These are phyloP conservation scores for Disparrhopalites patrizii DNA, from an alignment of 2,888 invertebrate genomes.

Conservation along the genomic window DNA sequence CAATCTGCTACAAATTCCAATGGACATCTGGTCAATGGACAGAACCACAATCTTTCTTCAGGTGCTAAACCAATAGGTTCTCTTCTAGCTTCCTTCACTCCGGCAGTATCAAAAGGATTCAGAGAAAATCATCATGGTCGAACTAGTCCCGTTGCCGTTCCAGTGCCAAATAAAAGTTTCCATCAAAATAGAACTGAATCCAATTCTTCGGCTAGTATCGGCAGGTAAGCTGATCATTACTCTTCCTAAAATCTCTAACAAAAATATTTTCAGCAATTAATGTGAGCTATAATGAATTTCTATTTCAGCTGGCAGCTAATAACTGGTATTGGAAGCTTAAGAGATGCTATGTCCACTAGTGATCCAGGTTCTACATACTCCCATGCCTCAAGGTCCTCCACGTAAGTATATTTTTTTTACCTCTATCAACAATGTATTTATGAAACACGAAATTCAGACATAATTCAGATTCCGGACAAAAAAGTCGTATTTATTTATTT, in stretches of 20 bases:
- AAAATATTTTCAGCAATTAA: not conserved
- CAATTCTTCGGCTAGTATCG: constrained; percentile 58
- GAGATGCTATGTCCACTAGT: constrained; percentile 55
- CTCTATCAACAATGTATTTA: not conserved
- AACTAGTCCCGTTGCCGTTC: constrained; percentile 65
- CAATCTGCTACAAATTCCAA: not conserved
- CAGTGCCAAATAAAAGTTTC: constrained; percentile 57
- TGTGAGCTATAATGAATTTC: not conserved
- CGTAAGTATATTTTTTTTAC: constrained; percentile 36
- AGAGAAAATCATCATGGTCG: constrained; percentile 49
- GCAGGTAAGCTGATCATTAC: constrained; percentile 49
- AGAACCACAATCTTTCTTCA: constrained; percentile 7
- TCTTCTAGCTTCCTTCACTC: not conserved
- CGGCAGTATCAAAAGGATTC: not conserved
- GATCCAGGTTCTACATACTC: constrained; percentile 50
- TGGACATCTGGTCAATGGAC: constrained; percentile 9
- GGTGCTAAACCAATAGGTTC: not conserved
- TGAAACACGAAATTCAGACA: too few species aligned
- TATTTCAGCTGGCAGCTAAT: constrained; percentile 64
- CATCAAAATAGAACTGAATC: constrained; percentile 60
- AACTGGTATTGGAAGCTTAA: constrained; percentile 63
- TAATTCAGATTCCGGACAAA: too few species aligned
- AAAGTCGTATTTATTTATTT: too few species aligned
- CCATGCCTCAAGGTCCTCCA: constrained; percentile 47
- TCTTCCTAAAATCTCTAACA: not conserved